phyloP scores from a whole-genome alignment of 2,888 invertebrate genomes.

The Eubasilissa splendida region DNA sequence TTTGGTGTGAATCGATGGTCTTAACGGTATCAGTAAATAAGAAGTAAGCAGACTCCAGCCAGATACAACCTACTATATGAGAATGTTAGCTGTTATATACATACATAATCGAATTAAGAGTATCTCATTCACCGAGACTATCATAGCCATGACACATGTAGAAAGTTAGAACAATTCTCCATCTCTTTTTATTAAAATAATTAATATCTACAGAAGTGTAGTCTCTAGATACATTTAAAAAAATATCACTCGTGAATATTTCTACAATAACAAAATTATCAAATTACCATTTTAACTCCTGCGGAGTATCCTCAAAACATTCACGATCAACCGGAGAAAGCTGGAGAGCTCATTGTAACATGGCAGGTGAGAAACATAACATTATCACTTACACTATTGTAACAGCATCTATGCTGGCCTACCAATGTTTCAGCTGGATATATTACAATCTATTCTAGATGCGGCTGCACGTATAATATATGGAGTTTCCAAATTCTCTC shows the following conservation, averaged over 20 bases:
- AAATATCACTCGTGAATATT: not conserved
- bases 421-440: too few relatives aligned
- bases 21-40: constrained; percentile 19
- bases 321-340: constrained; percentile 79
- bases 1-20: too few relatives aligned
- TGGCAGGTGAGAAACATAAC: constrained; percentile 81
- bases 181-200: too few relatives aligned
- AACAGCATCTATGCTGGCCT: too few relatives aligned
- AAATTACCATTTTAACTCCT: constrained; percentile 70
- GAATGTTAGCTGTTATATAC: constrained; percentile 76
- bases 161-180: constrained; percentile 71
- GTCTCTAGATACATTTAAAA: not conserved
- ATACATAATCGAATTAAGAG: constrained; percentile 77
- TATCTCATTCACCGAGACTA: constrained; percentile 76
- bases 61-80: constrained; percentile 79
- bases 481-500: too few relatives aligned
- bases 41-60: constrained; percentile 71
- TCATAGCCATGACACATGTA: constrained; percentile 80
- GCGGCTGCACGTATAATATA: too few relatives aligned
- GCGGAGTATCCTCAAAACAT: constrained; percentile 83
- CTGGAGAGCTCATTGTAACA: constrained; percentile 80
- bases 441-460: too few relatives aligned
- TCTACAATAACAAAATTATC: not conserved
- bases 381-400: not conserved
- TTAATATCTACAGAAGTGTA: too few relatives aligned